A percentile compares a stretch with the other conserved stretches of the same genome.
phyloP scores from a whole-genome alignment of 2,888 invertebrate species.

The Scaptomyza reducta region DNA sequence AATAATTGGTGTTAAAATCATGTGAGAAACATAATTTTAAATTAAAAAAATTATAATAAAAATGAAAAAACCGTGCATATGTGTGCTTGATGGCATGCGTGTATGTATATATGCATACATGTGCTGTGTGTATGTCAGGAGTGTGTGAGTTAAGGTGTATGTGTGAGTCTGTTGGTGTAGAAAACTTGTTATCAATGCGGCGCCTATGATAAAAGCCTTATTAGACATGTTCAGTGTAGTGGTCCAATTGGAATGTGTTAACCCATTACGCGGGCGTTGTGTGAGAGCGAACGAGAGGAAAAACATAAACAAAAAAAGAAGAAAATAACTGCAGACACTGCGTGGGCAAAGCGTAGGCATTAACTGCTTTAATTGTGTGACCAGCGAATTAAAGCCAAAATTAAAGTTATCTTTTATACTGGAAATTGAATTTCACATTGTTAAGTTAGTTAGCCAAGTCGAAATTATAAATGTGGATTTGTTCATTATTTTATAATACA shows the following conservation, averaged over 20 bases:
- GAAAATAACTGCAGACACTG: conserved; percentile 24
- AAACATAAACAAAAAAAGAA: conserved; percentile 43
- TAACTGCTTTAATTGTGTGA: conserved; percentile 20
- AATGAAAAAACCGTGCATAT: conserved; percentile 61
- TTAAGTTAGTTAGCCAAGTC: conserved; percentile 1
- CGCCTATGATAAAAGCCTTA: conserved; percentile 76
- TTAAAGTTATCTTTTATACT: neutral
- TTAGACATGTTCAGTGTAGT: conserved; percentile 68
- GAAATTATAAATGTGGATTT: neutral
- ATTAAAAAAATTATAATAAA: conserved; percentile 60
- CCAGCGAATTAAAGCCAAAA: conserved; percentile 20
- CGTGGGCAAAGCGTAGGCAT: conserved; percentile 49
- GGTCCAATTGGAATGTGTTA: conserved; percentile 62
- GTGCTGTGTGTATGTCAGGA: conserved; percentile 32
- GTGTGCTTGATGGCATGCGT: conserved; percentile 60
- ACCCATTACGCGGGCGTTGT: conserved; percentile 32
- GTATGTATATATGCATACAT: conserved; percentile 46
- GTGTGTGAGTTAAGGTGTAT: conserved; percentile 25
- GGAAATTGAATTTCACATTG: conserved; percentile 5
- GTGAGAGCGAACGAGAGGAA: conserved; percentile 13
- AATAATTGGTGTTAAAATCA: conserved; percentile 43
- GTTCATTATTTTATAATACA: neutral
- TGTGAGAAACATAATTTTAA: conserved; percentile 51
- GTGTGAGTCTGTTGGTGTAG: conserved; percentile 60
- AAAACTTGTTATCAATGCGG: conserved; percentile 78